Conservation (phyloP, 1,140 invertebrate genomes). For the Catajapyx aquilonaris region DNA sequence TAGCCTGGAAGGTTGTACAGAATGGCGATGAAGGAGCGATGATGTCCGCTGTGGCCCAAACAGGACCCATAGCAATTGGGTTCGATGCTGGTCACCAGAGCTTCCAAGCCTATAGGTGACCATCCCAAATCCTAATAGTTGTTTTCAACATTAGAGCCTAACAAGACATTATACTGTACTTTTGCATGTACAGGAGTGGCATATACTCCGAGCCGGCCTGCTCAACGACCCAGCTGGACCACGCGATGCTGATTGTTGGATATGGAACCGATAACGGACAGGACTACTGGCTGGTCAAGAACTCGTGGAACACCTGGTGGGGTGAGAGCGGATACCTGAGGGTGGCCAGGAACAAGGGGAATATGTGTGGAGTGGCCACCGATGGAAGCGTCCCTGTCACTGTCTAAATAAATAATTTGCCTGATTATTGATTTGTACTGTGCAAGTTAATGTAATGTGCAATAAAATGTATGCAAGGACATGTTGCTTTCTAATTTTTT, state of each 20-base stretch:
- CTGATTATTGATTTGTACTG: too few species aligned
- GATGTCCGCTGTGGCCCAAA: slow-evolving; percentile 54
- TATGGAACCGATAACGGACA: slow-evolving; percentile 42
- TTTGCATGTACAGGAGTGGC: too few species aligned
- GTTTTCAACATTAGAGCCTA: too few species aligned
- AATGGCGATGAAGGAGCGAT: slow-evolving; percentile 44
- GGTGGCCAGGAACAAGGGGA: slow-evolving; percentile 68
- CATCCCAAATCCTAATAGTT: too few species aligned
- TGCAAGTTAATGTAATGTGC: too few species aligned
- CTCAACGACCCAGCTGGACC: slow-evolving; percentile 50
- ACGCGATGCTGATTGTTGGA: slow-evolving; percentile 70
- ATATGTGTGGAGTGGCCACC: slow-evolving; percentile 76
- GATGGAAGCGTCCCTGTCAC: slow-evolving; percentile 63
- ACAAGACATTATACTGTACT: too few species aligned
- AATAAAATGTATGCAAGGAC: too few species aligned
- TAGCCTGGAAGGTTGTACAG: slow-evolving; percentile 62
- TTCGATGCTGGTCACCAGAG: slow-evolving; percentile 69
- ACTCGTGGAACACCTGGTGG: slow-evolving; percentile 67
- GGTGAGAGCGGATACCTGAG: slow-evolving; percentile 71
- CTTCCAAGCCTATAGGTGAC: slow-evolving; percentile 58
- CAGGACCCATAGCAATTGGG: slow-evolving; percentile 73
- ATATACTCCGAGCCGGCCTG: slow-evolving; percentile 47
- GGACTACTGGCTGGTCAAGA: slow-evolving; percentile 71
- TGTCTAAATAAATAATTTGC: too few species aligned
- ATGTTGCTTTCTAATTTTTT: too few species aligned